Evolutionary conservation across 2,888 invertebrate genomes (phyloP).

Genomic region (Agelastica alni): DNA sequence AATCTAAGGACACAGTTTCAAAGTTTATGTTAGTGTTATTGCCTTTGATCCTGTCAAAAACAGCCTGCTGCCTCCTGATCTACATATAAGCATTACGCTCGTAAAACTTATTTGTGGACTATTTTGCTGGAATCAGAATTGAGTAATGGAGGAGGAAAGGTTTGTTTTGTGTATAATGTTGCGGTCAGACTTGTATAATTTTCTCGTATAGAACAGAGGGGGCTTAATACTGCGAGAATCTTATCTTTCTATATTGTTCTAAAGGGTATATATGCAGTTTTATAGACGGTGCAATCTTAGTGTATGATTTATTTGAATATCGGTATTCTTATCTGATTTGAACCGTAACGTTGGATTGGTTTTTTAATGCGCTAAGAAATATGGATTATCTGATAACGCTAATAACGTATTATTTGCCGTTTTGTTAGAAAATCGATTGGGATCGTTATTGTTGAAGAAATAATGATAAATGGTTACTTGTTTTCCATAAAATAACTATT

Average conservation of each 20-base stretch:
- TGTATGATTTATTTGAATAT: constrained; percentile 33
- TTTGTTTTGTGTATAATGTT: constrained; percentile 44
- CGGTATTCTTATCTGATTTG: constrained; percentile 30
- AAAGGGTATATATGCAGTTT: constrained; percentile 31
- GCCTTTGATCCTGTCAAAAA: constrained; percentile 54
- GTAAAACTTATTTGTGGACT: constrained; percentile 49
- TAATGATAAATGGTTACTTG: constrained; percentile 14
- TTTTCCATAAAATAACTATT: too few relatives aligned
- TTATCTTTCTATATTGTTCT: constrained; percentile 35
- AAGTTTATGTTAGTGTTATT: constrained; percentile 57
- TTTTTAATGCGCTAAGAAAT: constrained; percentile 26
- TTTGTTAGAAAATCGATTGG: constrained; percentile 11
- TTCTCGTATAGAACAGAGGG: constrained; percentile 38
- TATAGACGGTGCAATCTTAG: constrained; percentile 25
- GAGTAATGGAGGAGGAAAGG: constrained; percentile 44
- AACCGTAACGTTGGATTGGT: constrained; percentile 15
- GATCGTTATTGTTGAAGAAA: constrained; percentile 13
- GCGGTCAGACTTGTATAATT: constrained; percentile 44
- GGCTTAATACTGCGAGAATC: constrained; percentile 32
- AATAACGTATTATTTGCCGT: constrained; percentile 25
- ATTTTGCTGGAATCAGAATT: constrained; percentile 40
- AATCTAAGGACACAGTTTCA: constrained; percentile 51
- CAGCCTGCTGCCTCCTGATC: constrained; percentile 48
- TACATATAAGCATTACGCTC: constrained; percentile 41
- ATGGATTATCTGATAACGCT: constrained; percentile 24